A percentile compares a stretch with the other conserved stretches of the same genome.
These are phyloP conservation scores for Nannoperca obscura DNA, from an alignment of 2,797 vertebrate genomes.

Conservation along the genomic window DNA sequence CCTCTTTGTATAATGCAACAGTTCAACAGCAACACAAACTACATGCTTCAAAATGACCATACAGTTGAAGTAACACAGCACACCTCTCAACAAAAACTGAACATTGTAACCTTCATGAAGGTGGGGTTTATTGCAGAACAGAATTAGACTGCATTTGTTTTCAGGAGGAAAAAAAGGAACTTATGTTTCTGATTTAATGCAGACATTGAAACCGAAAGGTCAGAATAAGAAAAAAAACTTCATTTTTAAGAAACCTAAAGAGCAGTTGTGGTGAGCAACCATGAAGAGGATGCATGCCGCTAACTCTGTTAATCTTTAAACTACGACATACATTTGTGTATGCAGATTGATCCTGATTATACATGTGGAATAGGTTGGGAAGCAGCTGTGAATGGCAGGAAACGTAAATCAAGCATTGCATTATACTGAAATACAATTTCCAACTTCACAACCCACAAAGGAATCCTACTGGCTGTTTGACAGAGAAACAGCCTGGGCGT, in stretches of 20 bases:
- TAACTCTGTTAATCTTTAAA: constrained; percentile 4
- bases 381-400: constrained; percentile 20
- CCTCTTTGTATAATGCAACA: background rate
- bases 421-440: background rate
- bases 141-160: background rate
- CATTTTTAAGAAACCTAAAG: background rate
- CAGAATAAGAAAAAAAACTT: background rate
- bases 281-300: background rate
- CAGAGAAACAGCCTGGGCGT: constrained; percentile 31
- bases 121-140: background rate
- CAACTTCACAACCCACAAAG: constrained; percentile 21
- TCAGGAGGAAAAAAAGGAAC: background rate
- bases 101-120: no score
- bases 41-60: no score
- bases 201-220: background rate
- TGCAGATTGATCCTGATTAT: background rate
- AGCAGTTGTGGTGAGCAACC: background rate
- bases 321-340: background rate
- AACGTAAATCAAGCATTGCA: background rate
- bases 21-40: no score
- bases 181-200: background rate
- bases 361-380: constrained; percentile 10
- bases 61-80: no score
- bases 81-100: no score
- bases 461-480: background rate